Evolutionary conservation across 1,140 invertebrate genomes (phyloP).

Genomic region (Notospermus geniculatus): DNA sequence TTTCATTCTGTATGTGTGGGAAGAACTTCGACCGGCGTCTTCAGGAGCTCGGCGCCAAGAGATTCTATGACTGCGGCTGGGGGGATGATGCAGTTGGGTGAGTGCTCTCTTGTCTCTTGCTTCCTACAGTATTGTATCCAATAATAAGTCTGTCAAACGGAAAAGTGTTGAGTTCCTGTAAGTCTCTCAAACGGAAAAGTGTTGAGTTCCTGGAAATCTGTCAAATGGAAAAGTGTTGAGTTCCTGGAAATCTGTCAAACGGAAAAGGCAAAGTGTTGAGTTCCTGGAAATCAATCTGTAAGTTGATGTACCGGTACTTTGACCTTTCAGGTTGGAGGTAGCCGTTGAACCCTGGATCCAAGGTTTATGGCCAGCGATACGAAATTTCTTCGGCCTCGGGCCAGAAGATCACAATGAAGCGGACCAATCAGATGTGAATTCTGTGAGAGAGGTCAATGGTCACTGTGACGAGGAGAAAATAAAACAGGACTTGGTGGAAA

Average conservation of each 20-base stretch:
- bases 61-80: conserved; percentile 58
- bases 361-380: conserved; percentile 52
- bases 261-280: no score
- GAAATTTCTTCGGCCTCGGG: not conserved
- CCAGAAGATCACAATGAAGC: no score
- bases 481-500: no score
- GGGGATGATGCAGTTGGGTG: conserved; percentile 63
- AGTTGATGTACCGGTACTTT: no score
- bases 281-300: no score
- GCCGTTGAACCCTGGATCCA: conserved; percentile 62
- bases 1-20: conserved; percentile 61
- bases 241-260: no score
- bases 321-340: conserved; percentile 52
- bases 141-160: not conserved
- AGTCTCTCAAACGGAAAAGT: no score
- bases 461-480: no score
- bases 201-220: no score
- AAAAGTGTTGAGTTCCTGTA: not conserved
- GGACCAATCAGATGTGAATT: no score
- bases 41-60: conserved; percentile 56
- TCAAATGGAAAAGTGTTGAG: not conserved
- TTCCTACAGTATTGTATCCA: no score
- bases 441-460: no score
- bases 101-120: conserved; percentile 9
- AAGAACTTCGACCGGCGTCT: conserved; percentile 56